A percentile compares a stretch with the other conserved stretches of the same genome.
phyloP scores from a whole-genome alignment of 23 tunicate genomes.

The Clavelina lepadiformis region DNA sequence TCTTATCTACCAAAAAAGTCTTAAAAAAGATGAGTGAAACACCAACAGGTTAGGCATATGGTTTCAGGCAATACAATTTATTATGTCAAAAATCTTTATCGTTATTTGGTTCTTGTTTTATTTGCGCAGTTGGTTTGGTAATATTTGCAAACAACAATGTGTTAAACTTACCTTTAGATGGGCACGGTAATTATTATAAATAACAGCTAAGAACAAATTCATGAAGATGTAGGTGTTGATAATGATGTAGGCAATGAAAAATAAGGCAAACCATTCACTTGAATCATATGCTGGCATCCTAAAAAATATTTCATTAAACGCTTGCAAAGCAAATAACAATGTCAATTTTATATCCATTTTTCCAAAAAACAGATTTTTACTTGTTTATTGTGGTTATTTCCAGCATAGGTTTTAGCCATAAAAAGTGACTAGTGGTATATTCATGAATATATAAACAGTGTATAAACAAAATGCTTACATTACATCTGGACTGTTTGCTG shows the following conservation, averaged over 20 bases:
- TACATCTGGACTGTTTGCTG: constrained; percentile 98
- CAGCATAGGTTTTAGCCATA: background rate
- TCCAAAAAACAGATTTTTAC: background rate
- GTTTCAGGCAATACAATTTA: no score
- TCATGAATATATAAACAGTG: background rate
- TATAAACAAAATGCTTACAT: constrained; percentile 52
- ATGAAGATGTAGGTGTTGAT: constrained; percentile 97
- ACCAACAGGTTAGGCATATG: no score
- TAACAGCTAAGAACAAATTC: constrained; percentile 94
- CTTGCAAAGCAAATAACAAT: background rate
- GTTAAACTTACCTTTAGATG: constrained; percentile 67
- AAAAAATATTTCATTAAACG: constrained; percentile 4
- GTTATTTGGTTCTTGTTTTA: no score
- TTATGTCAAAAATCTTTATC: no score
- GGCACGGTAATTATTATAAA: constrained; percentile 84
- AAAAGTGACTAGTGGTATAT: no score
- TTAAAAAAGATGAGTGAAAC: no score
- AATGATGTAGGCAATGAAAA: constrained; percentile 86
- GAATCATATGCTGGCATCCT: constrained; percentile 98
- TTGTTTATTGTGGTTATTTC: background rate
- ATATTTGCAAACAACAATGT: no score
- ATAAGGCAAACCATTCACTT: constrained; percentile 83
- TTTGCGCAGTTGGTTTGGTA: no score
- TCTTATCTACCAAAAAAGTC: no score
- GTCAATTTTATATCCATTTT: background rate